Evolutionary conservation across 1,140 invertebrate genomes (phyloP).

Genomic region (Onthophagus taurus): DNA sequence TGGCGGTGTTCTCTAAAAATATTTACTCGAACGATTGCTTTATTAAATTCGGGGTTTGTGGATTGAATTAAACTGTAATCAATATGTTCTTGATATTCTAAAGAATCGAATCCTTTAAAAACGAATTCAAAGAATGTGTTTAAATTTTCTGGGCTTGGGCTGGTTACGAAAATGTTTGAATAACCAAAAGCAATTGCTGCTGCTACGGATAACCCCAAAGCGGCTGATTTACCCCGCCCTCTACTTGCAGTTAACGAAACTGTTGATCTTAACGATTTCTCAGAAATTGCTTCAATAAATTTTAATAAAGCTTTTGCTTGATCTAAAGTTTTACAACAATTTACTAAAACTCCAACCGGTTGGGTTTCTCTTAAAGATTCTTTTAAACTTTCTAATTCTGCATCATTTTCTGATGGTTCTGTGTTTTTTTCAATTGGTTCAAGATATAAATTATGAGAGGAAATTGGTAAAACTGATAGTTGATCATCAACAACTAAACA

Average conservation of each 20-base stretch:
- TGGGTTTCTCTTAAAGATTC: conserved; percentile 71
- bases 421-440: conserved; percentile 49
- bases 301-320: conserved; percentile 89
- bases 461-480: conserved; percentile 84
- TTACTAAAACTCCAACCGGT: conserved; percentile 82
- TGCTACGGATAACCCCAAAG: conserved; percentile 88
- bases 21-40: conserved; percentile 91
- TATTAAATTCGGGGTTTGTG: conserved; percentile 93
- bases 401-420: conserved; percentile 38
- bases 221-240: conserved; percentile 97
- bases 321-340: conserved; percentile 87
- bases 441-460: conserved; percentile 77
- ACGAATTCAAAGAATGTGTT: conserved; percentile 97
- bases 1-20: conserved; percentile 88
- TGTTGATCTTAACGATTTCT: conserved; percentile 82
- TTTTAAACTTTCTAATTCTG: conserved; percentile 62
- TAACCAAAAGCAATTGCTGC: conserved; percentile 81
- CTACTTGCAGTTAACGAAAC: conserved; percentile 92
- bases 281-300: conserved; percentile 91
- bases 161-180: conserved; percentile 97
- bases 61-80: conserved; percentile 96
- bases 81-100: conserved; percentile 93
- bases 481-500: conserved; percentile 94
- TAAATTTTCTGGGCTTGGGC: conserved; percentile 96
- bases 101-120: conserved; percentile 90